A percentile compares a stretch with the other conserved stretches of the same genome.
These are phyloP conservation scores for Caenorhabditis sp. DNA, from an alignment of 2,888 invertebrate species.

Conservation along the genomic window DNA sequence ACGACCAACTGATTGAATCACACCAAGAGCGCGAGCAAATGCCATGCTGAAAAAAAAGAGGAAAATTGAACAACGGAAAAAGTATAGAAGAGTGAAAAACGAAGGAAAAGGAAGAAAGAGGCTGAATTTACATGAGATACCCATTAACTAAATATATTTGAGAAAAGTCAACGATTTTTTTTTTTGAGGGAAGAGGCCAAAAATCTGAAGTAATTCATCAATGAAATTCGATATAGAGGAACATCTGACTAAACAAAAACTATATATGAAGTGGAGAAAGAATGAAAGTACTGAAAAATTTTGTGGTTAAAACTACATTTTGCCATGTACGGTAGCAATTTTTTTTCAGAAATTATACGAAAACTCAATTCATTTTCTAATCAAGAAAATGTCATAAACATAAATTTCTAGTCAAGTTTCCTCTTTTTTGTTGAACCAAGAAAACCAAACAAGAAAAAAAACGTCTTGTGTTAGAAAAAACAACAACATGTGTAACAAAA, in stretches of 20 bases:
- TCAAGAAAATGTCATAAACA: no score
- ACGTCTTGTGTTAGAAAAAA: no score
- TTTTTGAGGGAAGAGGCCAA: background rate
- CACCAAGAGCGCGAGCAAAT: slow-evolving; percentile 40
- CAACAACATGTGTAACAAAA: no score
- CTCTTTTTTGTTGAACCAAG: no score
- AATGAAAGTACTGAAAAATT: no score
- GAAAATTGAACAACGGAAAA: background rate
- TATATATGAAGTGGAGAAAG: no score
- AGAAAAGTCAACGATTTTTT: background rate
- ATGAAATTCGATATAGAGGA: background rate
- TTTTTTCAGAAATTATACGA: no score
- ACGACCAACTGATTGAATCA: slow-evolving; percentile 42
- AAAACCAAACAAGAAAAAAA: no score
- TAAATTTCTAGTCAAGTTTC: no score
- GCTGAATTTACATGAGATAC: background rate
- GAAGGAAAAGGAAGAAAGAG: background rate
- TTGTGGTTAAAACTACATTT: no score
- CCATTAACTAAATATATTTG: background rate
- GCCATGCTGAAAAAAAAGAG: slow-evolving; percentile 30
- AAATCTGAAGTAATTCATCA: background rate
- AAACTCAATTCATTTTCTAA: no score
- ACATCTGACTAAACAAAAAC: background rate
- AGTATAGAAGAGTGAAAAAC: background rate
- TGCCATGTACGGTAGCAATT: no score